Percentiles rank a stretch among this genome's conserved stretches.
phyloP scores from a whole-genome alignment of 2,888 invertebrate species.

The Tetheella fluctuosa region DNA sequence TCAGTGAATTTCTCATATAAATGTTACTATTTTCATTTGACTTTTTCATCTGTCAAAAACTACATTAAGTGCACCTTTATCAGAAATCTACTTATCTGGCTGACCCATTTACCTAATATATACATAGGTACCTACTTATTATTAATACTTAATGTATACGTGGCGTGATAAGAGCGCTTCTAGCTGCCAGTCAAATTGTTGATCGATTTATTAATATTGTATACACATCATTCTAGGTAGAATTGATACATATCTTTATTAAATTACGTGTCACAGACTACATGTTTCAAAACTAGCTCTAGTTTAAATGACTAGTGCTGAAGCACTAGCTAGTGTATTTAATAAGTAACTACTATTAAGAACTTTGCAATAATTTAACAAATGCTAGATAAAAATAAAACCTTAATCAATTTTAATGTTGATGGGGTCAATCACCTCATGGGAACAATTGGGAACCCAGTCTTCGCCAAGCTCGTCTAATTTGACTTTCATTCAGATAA shows the following conservation, averaged over 20 bases:
- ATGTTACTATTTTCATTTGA: conserved; percentile 3
- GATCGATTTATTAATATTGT: conserved; percentile 16
- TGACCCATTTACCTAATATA: conserved; percentile 27
- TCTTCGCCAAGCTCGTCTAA: no score
- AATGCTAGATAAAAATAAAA: no score
- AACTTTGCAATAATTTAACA: no score
- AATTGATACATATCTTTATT: background rate
- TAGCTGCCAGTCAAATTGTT: conserved; percentile 12
- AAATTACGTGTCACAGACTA: background rate
- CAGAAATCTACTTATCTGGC: conserved; percentile 43
- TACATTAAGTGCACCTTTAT: conserved; percentile 28
- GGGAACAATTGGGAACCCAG: no score
- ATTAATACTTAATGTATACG: conserved; percentile 5
- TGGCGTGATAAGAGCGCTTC: background rate
- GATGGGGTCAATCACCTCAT: no score
- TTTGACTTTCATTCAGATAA: no score
- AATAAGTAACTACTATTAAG: background rate
- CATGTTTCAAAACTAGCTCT: background rate
- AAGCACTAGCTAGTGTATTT: background rate
- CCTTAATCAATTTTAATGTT: no score
- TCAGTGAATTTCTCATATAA: no score
- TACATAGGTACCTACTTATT: conserved; percentile 14
- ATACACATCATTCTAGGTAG: conserved; percentile 8
- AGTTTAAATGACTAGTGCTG: background rate
- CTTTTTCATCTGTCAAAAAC: conserved; percentile 24